phyloP scores from a whole-genome alignment of 2,113 vertebrate genomes.

The Hystrix cristata region DNA sequence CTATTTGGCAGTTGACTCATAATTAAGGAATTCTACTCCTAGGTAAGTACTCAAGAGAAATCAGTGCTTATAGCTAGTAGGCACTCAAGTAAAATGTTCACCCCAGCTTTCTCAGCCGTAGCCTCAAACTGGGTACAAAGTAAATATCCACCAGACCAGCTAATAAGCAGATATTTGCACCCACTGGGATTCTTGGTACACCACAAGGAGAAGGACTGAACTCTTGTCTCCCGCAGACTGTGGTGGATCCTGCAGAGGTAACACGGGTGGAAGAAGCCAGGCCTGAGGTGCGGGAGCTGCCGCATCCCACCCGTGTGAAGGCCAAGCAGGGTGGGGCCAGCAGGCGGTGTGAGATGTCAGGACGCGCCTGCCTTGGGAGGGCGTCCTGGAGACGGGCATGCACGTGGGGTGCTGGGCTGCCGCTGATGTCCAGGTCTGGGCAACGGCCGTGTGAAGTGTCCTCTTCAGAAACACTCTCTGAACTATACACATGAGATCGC shows the following conservation, averaged over 20 bases:
- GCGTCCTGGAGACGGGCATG: too few relatives aligned
- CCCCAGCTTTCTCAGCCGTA: background rate
- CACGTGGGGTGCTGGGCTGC: background rate
- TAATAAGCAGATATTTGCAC: background rate
- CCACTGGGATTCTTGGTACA: rapidly evolving
- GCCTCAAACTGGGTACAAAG: background rate
- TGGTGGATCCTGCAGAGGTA: background rate
- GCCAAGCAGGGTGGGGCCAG: background rate
- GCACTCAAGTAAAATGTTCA: background rate
- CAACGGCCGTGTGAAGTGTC: rapidly evolving
- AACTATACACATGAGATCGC: background rate
- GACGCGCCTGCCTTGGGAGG: background rate
- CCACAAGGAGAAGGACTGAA: too few relatives aligned
- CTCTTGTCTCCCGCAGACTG: background rate
- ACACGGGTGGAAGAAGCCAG: background rate
- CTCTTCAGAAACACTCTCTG: background rate
- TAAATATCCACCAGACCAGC: background rate
- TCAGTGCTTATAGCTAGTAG: background rate
- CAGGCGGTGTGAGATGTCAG: background rate
- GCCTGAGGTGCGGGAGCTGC: rapidly evolving
- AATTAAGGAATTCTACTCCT: background rate
- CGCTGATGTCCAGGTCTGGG: background rate
- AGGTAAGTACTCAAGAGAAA: too few relatives aligned
- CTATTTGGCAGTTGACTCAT: background rate
- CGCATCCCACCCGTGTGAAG: rapidly evolving